These are phyloP conservation scores for Salticus scenicus DNA, from an alignment of 2,888 invertebrate genomes.

Conservation along the genomic window DNA sequence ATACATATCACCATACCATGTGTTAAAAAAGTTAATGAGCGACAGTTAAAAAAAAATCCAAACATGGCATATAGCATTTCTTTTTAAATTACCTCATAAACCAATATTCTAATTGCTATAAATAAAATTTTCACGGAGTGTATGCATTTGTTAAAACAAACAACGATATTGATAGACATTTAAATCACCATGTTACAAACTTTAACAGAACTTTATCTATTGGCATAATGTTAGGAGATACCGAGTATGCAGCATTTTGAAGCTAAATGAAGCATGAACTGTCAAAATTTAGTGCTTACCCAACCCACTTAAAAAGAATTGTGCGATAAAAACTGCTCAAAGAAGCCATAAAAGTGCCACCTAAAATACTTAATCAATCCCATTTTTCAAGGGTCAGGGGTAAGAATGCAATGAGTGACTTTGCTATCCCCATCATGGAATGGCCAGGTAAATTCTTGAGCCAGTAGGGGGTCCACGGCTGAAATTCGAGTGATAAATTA, in stretches of 20 bases:
- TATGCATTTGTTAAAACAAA: background rate
- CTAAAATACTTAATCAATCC: conserved; percentile 45
- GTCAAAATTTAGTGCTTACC: conserved; percentile 13
- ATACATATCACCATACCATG: no score
- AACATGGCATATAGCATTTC: no score
- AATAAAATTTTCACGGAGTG: no score
- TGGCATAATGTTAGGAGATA: background rate
- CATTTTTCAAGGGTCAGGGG: conserved; percentile 18
- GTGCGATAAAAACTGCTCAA: conserved; percentile 37
- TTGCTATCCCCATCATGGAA: conserved; percentile 26
- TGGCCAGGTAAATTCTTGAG: conserved; percentile 54
- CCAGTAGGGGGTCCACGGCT: conserved; percentile 39
- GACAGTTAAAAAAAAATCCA: no score
- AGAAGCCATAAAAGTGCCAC: conserved; percentile 55
- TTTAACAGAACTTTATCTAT: background rate
- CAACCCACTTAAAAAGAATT: conserved; percentile 28
- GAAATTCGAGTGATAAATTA: conserved; percentile 55
- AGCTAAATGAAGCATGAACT: conserved; percentile 7
- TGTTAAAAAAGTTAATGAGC: no score
- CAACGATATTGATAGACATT: background rate
- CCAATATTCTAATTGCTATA: no score
- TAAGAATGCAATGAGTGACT: conserved; percentile 25
- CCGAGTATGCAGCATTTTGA: background rate
- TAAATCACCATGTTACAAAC: background rate
- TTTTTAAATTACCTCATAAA: no score